Base-by-base conservation (phyloP, 2,888 invertebrate genomes). In the Leucozona laternaria region DNA sequence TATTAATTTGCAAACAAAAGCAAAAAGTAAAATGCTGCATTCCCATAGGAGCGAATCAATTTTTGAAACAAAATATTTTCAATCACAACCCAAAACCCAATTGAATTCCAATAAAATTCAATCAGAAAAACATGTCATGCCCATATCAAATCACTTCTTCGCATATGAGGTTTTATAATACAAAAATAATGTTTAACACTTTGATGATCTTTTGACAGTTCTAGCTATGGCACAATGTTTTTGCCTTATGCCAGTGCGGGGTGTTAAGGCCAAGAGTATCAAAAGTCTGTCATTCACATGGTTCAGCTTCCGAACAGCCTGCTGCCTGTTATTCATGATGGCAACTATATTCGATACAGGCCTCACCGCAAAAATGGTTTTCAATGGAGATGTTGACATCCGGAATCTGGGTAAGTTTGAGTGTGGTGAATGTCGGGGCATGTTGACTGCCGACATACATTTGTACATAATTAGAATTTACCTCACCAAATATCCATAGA, bases 201-300 rank as follows among this genome's bases (percentile, higher is more conserved):
- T 31, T 68, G 50, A 68, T 4, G 53, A 68, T n/a, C 10, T 70
- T 55, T 8, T n/a, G 20, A 40, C 79, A 90, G 92, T 91, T 57
- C 88, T 92, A 15, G 88, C 90, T 43, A 88, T 92, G 78, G 91
- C 91, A 3, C 92, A 92, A 68, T 90, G 90, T 48, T 92, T 92
- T 48, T 89, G 91, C 25, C 60, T 91, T 17, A 91, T 92, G 91
- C 92, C 92, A 2, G 91, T 92, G 13, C 88, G 89, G 37, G 92
- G 92, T 0, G 89, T 92, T 8, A 86, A 84, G 3, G 88, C 88
- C 4, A 77, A 85, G 34, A 87, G 85, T 4, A 83, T 87, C 8
- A 91, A 91, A n/a, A 89, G 91, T n/a, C 91, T 93, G 37, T 89
- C 89, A 79, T 93, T 92, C 72, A 88, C 86, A 13, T 90, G 92